Base-by-base conservation (phyloP, 2,113 vertebrate genomes). In the Myrmecobius fasciatus region DNA sequence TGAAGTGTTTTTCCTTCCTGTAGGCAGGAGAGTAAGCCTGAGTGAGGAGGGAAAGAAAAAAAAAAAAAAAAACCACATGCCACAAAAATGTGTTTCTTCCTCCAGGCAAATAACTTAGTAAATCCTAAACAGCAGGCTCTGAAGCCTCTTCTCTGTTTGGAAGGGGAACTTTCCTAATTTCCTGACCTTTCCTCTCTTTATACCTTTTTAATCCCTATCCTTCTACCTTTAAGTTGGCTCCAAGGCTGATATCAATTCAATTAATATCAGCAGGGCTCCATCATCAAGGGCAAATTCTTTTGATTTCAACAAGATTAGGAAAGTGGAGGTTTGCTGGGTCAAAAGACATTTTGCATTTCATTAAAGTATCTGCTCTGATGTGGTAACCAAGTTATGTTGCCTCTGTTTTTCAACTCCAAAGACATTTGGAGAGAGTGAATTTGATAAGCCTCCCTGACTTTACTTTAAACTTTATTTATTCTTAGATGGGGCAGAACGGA, bases 21-120 rank as follows among this genome's bases (percentile, higher is more conserved):
- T 91, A 93, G 91, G 95, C 25, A 96, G 89, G 96, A 94, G 83
- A 48, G 47, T 22, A 11, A 91, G 12, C 48, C 52, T 53, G 83
- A 47, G 56, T 93, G 94, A 95, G 91, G 52, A 95, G 94, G 60
- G 96, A 94, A 91, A 96, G 98, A 98, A 98, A 98, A 98, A 98
- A 94, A 91, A 96, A 98, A 98, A 98, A 98, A 98, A 98, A 96
- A 75, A 51, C 11, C 90, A 98, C 98, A 98, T 0, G 97, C 96
- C 95, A 54, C 96, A 98, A 95, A 98, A 98, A 98, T 98, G 97
- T 94, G 56, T 92, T 90, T 92, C 96, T 97, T 90, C 96, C 98
- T 95, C 53, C 28, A 92, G 97, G 98, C 97, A 96, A 98, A 98
- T 96, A 98, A 67, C 94, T 97, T 83, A 56, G 91, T 95, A 97